Base-by-base conservation (phyloP, 37 sponge, comb jelly and placozoan species). In the Geodia barretti region DNA sequence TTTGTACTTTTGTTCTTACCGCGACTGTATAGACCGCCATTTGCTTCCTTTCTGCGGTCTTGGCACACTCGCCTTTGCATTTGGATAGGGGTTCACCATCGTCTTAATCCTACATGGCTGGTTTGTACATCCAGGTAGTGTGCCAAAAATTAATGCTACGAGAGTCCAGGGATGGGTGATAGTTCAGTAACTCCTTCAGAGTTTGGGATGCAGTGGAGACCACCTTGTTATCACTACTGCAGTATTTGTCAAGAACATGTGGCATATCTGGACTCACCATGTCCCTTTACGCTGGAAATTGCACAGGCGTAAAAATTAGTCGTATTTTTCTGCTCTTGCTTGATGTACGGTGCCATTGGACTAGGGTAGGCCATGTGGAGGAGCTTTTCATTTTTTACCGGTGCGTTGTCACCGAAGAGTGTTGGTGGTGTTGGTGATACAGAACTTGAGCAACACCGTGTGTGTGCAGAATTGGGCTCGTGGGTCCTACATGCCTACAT, bases 231-330 rank as follows among this genome's bases (percentile, higher is more conserved):
- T 28, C 71, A 77, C 17, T 78, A 21, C 63, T 89, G 90, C 70
- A 74, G 64, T 25, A 67, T 65, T 4, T 89, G 90, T 39, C 21
- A 69, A 25, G 24, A 29, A 65, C 43, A 38, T 3, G 74, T 89
- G 1, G 38, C 58, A 1, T 78, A 82, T 39, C 67, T 85, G 77
- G 91, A 90, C 68, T 87, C 85, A 39, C 91, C 85, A 67, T 90
- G 91, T 63, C 91, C 91, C 5, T 90, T 90, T 42, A 90, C n/a
- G n/a, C 91, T n/a, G 87, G 73, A 3, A 85, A 81, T 60, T 90
- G 91, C 68, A 81, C 64, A 34, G 91, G 91, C 11, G 30, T 85
- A 20, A 68, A 68, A 28, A 90, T 85, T 59, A 83, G 83, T 68
- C 66, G 59, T 8, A 28, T 79, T 47, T 89, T 89, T 74, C 38